phyloP scores from a whole-genome alignment of 2,797 vertebrate genomes.

The Lates japonicus region DNA sequence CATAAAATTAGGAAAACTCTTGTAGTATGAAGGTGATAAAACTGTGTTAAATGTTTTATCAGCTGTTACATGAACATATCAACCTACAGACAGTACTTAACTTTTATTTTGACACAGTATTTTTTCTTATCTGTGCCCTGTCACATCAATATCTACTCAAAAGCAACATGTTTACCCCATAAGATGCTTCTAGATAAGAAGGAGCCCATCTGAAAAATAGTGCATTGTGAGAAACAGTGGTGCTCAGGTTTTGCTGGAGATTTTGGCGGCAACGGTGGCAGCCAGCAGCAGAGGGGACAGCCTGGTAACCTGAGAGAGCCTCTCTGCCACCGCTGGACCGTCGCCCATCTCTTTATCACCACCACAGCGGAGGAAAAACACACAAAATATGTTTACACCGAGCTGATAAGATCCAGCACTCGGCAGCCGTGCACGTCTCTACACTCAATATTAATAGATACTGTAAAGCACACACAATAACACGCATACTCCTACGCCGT shows the following conservation, averaged over 20 bases:
- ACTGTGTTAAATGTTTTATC: not conserved
- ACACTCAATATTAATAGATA: slow-evolving; percentile 55
- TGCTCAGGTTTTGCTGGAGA: slow-evolving; percentile 35
- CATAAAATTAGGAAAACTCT: too few relatives aligned
- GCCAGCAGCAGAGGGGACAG: slow-evolving; percentile 12
- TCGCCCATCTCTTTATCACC: slow-evolving; percentile 73
- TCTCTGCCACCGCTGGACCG: slow-evolving; percentile 53
- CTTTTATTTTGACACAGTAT: not conserved
- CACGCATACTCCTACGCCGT: not conserved
- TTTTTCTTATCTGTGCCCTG: not conserved
- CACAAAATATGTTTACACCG: slow-evolving; percentile 77
- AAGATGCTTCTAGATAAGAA: slow-evolving; percentile 17
- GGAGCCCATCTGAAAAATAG: not conserved
- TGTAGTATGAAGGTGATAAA: not conserved
- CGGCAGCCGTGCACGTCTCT: slow-evolving; percentile 57
- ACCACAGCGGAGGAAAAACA: slow-evolving; percentile 64
- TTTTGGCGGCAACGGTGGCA: not conserved
- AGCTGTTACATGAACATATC: not conserved
- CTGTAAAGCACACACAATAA: slow-evolving; percentile 17
- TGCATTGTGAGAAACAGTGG: not conserved
- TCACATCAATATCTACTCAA: slow-evolving; percentile 20
- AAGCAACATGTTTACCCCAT: slow-evolving; percentile 19
- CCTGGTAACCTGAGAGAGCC: slow-evolving; percentile 65
- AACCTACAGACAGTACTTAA: not conserved
- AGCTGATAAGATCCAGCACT: slow-evolving; percentile 71